Evolutionary conservation across 2,888 invertebrate species (phyloP).

Genomic region (Phania funesta): DNA sequence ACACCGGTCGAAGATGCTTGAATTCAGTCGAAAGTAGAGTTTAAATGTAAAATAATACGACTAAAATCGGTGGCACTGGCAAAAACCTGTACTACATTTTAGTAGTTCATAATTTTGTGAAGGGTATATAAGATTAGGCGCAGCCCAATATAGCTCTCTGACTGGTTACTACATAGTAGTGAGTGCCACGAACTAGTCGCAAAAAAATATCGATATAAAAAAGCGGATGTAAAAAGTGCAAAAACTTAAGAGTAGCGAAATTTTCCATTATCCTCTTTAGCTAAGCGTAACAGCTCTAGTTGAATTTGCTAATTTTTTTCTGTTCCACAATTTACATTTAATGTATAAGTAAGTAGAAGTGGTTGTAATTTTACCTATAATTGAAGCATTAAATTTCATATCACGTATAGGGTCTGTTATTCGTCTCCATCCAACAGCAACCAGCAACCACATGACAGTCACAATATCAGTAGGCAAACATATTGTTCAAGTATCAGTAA

Average conservation of each 20-base stretch:
- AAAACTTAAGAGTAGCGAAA: not conserved
- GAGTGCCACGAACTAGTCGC: conserved; percentile 60
- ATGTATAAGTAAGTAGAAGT: conserved; percentile 30
- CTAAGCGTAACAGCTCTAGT: conserved; percentile 4
- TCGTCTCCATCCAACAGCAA: no score
- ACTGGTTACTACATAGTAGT: conserved; percentile 59
- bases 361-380: conserved; percentile 76
- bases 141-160: no score
- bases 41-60: no score
- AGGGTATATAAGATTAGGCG: no score
- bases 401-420: conserved; percentile 77
- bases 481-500: conserved; percentile 63
- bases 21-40: no score
- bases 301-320: conserved; percentile 60
- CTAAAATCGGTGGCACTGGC: no score
- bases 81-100: no score
- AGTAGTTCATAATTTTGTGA: no score
- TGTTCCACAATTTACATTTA: conserved; percentile 35
- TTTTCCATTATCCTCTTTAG: not conserved
- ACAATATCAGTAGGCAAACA: conserved; percentile 27
- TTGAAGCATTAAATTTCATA: conserved; percentile 80
- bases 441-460: conserved; percentile 56
- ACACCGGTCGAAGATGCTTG: no score
- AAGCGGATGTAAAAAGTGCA: conserved; percentile 15
- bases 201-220: not conserved